Percentiles rank a stretch among this genome's conserved stretches.
These are phyloP conservation scores for Selenia dentaria DNA, from an alignment of 2,888 invertebrate species.

Conservation along the genomic window DNA sequence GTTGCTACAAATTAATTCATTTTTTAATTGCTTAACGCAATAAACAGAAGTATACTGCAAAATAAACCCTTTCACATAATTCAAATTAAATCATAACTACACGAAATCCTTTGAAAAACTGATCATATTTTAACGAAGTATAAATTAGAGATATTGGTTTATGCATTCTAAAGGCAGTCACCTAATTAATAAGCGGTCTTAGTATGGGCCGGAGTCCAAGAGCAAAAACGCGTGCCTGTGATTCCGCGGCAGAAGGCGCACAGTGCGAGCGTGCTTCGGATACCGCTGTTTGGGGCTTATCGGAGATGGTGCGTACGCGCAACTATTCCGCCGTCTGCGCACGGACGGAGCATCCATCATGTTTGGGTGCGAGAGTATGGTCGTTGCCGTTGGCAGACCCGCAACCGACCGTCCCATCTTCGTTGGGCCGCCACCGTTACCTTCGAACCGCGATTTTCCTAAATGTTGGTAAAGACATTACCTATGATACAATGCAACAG, in stretches of 20 bases:
- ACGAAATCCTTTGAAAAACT: too few relatives aligned
- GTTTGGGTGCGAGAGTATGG: slow-evolving; percentile 48
- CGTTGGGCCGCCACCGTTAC: too few relatives aligned
- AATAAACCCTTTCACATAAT: not conserved
- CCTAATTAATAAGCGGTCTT: slow-evolving; percentile 30
- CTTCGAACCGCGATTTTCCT: too few relatives aligned
- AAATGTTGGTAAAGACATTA: too few relatives aligned
- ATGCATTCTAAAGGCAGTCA: slow-evolving; percentile 20
- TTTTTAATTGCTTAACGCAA: not conserved
- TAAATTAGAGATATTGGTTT: slow-evolving; percentile 17
- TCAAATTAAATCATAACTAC: too few relatives aligned
- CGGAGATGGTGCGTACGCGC: slow-evolving; percentile 69
- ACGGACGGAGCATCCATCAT: too few relatives aligned
- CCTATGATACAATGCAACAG: too few relatives aligned
- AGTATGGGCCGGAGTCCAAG: slow-evolving; percentile 31
- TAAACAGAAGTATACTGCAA: not conserved
- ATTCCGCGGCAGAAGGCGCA: slow-evolving; percentile 32
- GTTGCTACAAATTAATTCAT: too few relatives aligned
- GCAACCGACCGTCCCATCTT: too few relatives aligned
- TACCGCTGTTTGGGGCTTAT: slow-evolving; percentile 64
- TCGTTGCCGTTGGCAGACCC: slow-evolving; percentile 48
- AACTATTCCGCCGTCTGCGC: slow-evolving; percentile 76
- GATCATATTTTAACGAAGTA: not conserved
- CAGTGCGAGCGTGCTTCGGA: slow-evolving; percentile 54
- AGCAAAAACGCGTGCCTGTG: slow-evolving; percentile 33